phyloP scores from a whole-genome alignment of 2,888 invertebrate species.

The Drosophila setosimentum region DNA sequence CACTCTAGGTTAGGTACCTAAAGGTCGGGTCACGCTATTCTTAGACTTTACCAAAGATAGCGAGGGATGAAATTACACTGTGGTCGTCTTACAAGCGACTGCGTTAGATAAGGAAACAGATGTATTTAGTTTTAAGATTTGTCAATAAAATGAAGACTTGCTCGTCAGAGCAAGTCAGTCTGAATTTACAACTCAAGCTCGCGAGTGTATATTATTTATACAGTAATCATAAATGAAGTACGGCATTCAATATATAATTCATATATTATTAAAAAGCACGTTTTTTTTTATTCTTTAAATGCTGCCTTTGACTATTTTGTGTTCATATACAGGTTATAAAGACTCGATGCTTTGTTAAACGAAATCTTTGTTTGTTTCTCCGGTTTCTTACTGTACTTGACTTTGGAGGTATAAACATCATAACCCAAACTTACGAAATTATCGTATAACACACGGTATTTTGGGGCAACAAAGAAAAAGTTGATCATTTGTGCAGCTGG shows the following conservation, averaged over 20 bases:
- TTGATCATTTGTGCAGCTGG: constrained; percentile 95
- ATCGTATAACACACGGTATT: constrained; percentile 93
- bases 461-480: constrained; percentile 92
- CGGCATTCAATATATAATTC: not conserved
- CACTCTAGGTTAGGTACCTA: too few species aligned
- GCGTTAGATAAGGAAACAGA: too few species aligned
- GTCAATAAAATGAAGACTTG: too few species aligned
- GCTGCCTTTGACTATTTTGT: constrained; percentile 7
- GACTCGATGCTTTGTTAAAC: not conserved
- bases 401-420: constrained; percentile 92
- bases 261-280: not conserved
- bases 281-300: not conserved
- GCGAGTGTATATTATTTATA: too few species aligned
- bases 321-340: constrained; percentile 18
- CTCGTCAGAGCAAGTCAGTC: too few species aligned
- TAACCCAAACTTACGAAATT: constrained; percentile 93
- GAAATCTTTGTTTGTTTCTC: constrained; percentile 5
- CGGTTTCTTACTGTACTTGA: constrained; percentile 87
- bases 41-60: too few species aligned
- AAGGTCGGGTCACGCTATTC: too few species aligned
- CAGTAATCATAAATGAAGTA: not conserved
- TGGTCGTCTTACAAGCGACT: too few species aligned
- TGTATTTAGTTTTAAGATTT: too few species aligned
- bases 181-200: too few species aligned
- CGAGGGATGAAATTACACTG: too few species aligned